A percentile compares a stretch with the other conserved stretches of the same genome.
These are phyloP conservation scores for Glaucidium brasilianum DNA, from an alignment of 2,113 vertebrate genomes.

Conservation along the genomic window DNA sequence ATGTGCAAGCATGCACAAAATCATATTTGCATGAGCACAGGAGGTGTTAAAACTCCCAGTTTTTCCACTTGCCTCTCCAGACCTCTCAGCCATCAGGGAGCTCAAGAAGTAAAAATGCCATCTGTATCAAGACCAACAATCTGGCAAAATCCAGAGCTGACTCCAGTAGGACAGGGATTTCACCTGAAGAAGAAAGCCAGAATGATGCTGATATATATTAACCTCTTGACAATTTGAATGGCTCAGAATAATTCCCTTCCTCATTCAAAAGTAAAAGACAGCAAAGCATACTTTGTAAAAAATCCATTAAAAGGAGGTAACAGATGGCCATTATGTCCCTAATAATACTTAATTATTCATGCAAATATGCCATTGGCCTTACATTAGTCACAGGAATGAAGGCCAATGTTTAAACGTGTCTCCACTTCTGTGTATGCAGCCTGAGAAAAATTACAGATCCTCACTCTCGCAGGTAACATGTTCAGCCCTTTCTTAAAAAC, in stretches of 20 bases:
- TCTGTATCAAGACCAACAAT: accelerated
- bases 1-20: background rate
- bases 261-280: background rate
- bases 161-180: background rate
- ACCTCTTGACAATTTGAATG: background rate
- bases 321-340: background rate
- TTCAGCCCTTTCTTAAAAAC: background rate
- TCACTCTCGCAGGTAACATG: accelerated
- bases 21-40: background rate
- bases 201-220: background rate
- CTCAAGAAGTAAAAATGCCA: background rate
- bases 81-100: background rate
- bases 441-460: background rate
- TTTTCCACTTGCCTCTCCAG: background rate
- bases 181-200: background rate
- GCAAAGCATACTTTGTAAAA: background rate
- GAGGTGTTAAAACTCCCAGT: background rate
- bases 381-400: background rate
- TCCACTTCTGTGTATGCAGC: background rate
- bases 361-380: background rate
- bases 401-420: background rate
- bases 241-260: background rate
- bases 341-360: background rate
- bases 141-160: background rate
- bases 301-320: background rate